Conservation (phyloP, 2,888 invertebrate species). For the Sarcophaga variegata region DNA sequence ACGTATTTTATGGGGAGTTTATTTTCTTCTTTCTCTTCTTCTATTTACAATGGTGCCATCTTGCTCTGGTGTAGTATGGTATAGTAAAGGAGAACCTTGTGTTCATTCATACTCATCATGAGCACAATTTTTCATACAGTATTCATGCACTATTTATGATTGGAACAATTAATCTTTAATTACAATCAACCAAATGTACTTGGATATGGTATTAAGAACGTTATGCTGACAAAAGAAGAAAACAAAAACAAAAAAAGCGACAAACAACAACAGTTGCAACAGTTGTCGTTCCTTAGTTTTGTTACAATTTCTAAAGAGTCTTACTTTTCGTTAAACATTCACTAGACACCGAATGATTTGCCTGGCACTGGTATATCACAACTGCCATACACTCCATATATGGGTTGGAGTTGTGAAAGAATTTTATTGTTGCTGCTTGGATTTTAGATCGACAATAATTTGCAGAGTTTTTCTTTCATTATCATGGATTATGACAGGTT, state of each 20-base stretch:
- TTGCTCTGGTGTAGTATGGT: no score
- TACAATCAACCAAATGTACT: constrained; percentile 54
- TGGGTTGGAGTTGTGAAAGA: background rate
- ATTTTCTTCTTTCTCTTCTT: background rate
- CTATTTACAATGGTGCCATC: no score
- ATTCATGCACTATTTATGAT: constrained; percentile 54
- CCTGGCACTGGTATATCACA: background rate
- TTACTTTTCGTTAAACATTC: constrained; percentile 62
- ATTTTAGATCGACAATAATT: constrained; percentile 56
- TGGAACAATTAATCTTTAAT: constrained; percentile 63
- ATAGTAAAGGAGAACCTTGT: background rate
- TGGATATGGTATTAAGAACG: background rate
- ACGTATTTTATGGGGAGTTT: constrained; percentile 42
- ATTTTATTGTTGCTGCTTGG: constrained; percentile 50
- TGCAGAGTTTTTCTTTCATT: constrained; percentile 66
- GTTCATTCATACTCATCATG: constrained; percentile 37
- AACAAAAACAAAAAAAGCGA: background rate
- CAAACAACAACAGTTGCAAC: constrained; percentile 65
- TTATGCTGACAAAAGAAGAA: background rate
- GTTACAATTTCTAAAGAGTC: constrained; percentile 41
- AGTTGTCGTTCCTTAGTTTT: constrained; percentile 72
- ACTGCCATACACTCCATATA: constrained; percentile 72
- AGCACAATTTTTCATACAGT: constrained; percentile 43
- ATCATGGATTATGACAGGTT: constrained; percentile 66
- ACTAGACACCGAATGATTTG: constrained; percentile 32